phyloP scores from a whole-genome alignment of 35 echinoderm and acorn worm species.

The Ptychodera flava region DNA sequence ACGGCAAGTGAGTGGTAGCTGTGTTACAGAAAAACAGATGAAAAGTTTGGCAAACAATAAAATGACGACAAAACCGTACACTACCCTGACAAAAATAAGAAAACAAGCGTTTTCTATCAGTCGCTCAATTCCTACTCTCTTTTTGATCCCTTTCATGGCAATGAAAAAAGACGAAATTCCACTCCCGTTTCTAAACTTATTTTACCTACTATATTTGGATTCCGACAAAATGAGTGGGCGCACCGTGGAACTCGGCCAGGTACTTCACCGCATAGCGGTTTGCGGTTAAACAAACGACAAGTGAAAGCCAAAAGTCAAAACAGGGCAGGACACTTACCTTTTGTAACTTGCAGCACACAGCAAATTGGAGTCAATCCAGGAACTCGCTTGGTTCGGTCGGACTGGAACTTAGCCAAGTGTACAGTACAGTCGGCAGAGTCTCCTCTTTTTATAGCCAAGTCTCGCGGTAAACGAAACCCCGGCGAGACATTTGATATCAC shows the following conservation, averaged over 20 bases:
- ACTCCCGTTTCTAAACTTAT: neutral
- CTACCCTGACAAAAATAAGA: no score
- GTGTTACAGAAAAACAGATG: no score
- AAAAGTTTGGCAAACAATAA: no score
- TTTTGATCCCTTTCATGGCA: no score
- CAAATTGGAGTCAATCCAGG: neutral
- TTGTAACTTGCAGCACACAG: neutral
- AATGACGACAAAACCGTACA: no score
- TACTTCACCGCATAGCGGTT: neutral
- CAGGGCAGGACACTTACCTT: neutral
- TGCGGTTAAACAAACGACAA: neutral
- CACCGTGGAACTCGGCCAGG: neutral
- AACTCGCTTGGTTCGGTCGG: neutral
- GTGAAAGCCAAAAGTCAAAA: neutral
- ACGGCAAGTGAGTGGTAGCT: no score
- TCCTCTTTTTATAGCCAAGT: neutral
- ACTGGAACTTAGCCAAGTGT: neutral
- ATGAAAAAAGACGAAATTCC: no score
- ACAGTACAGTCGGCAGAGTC: neutral
- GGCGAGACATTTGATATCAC: neutral
- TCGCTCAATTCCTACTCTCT: no score
- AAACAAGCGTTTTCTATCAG: no score
- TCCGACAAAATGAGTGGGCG: neutral
- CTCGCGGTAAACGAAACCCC: neutral
- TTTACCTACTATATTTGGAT: neutral